These are phyloP conservation scores for Apis mellifera DNA, from an alignment of 1,140 invertebrate genomes.

Conservation along the genomic window Amel_HAv3.1 CM009932.2:4783501-4784000, in stretches of 20 bases:
- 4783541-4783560: constrained; percentile 16
- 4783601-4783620: constrained; percentile 43
- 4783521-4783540: neutral
- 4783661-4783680: constrained; percentile 35
- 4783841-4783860: constrained; percentile 37
- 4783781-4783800: constrained; percentile 8
- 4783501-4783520: neutral
- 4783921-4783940: no score
- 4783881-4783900: constrained; percentile 61
- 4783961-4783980: neutral
- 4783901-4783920: constrained; percentile 22
- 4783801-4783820: neutral
- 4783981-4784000: neutral
- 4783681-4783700: constrained; percentile 52
- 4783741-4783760: neutral
- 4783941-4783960: neutral
- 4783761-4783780: neutral
- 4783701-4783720: constrained; percentile 47
- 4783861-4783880: constrained; percentile 61
- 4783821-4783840: constrained; percentile 22
- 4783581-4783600: constrained; percentile 1
- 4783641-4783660: constrained; percentile 34
- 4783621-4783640: constrained; percentile 52
- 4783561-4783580: constrained; percentile 8
- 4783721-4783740: neutral